These are phyloP conservation scores for Diarsia mendica DNA, from an alignment of 2,888 invertebrate genomes.

Conservation along the genomic window DNA sequence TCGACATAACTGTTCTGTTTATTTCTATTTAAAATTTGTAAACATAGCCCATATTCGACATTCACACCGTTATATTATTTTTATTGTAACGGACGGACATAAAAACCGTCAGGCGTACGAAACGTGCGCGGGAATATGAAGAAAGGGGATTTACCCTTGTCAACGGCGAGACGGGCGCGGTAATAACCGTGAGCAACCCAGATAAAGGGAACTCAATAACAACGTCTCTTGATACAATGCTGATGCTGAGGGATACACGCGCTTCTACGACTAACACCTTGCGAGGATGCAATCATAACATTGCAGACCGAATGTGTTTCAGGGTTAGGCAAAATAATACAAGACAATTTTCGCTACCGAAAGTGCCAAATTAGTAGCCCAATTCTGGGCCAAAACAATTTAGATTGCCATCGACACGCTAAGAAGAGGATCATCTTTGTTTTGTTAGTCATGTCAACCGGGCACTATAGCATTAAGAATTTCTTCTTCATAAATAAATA, in stretches of 20 bases:
- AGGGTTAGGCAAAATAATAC: neutral
- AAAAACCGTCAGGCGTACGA: constrained; percentile 67
- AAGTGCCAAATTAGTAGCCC: no score
- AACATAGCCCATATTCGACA: constrained; percentile 56
- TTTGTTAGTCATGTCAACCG: no score
- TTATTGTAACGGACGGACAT: constrained; percentile 67
- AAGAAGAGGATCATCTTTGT: no score
- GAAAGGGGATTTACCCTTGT: constrained; percentile 89
- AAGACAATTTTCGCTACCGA: no score
- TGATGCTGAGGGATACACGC: constrained; percentile 53
- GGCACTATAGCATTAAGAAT: neutral
- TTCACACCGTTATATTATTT: constrained; percentile 60
- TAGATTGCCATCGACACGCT: no score
- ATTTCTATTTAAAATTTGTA: constrained; percentile 52
- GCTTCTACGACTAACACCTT: constrained; percentile 6
- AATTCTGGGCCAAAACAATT: no score
- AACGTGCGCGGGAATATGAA: constrained; percentile 80
- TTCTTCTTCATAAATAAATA: neutral
- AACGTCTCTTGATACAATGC: constrained; percentile 68
- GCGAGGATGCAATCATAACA: constrained; percentile 8
- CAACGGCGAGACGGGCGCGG: constrained; percentile 80
- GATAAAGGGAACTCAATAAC: constrained; percentile 80
- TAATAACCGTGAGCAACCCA: constrained; percentile 82
- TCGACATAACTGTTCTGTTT: neutral
- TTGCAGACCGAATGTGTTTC: neutral